These are phyloP conservation scores for Nylanderia fulva DNA, from an alignment of 1,140 invertebrate species.

Conservation along the genomic window DNA sequence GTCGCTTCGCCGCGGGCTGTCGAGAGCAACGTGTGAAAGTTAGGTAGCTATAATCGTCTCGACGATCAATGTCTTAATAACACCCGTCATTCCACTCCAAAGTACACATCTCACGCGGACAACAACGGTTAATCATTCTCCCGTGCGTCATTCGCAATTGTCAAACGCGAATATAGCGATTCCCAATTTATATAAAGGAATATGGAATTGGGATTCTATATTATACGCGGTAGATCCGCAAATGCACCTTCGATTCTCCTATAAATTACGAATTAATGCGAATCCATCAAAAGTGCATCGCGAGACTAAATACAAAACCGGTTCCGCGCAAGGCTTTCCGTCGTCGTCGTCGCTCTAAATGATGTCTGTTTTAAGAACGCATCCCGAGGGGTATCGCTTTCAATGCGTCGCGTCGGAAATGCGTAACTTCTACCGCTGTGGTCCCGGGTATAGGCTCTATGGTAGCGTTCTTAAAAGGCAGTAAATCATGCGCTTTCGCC, in stretches of 20 bases:
- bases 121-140: conserved; percentile 55
- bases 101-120: conserved; percentile 54
- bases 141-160: neutral
- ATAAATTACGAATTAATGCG: conserved; percentile 56
- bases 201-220: neutral
- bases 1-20: conserved; percentile 47
- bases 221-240: neutral
- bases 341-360: conserved; percentile 14
- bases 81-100: conserved; percentile 51
- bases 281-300: conserved; percentile 42
- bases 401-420: conserved; percentile 50
- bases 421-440: conserved; percentile 29
- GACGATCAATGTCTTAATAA: conserved; percentile 63
- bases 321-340: conserved; percentile 11
- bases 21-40: conserved; percentile 52
- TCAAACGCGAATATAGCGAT: too few relatives aligned
- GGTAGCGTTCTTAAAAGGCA: conserved; percentile 71
- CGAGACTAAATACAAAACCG: conserved; percentile 39
- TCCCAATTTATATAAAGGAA: neutral
- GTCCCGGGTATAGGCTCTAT: conserved; percentile 36
- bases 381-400: conserved; percentile 64
- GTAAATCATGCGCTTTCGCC: conserved; percentile 74
- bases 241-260: neutral
- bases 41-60: conserved; percentile 60
- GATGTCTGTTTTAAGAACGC: conserved; percentile 63